Conservation (phyloP, 2,113 vertebrate species). For the Drymodes brunneopygia region DNA sequence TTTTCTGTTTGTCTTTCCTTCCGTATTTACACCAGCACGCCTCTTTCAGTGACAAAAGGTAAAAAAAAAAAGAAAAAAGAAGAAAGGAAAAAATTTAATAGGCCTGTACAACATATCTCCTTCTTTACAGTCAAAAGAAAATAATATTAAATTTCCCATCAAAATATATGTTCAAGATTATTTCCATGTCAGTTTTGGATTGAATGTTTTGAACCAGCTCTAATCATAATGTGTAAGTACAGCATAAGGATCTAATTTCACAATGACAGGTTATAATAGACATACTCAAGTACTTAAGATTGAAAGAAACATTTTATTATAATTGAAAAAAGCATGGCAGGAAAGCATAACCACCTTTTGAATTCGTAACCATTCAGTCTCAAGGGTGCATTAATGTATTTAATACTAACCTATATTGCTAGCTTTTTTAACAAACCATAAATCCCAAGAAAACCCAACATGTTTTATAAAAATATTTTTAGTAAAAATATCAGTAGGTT, state of each 20-base stretch:
- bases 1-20: not conserved
- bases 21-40: not conserved
- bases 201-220: not conserved
- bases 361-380: not conserved
- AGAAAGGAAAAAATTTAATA: not conserved
- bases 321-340: not conserved
- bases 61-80: not conserved
- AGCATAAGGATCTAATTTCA: conserved; percentile 12
- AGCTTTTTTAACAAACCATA: not conserved
- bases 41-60: not conserved
- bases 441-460: not conserved
- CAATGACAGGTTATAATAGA: conserved; percentile 22
- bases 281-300: not conserved
- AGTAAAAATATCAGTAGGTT: not conserved
- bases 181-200: not conserved
- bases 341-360: not conserved
- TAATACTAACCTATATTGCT: not conserved
- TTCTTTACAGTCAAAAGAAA: not conserved
- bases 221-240: not conserved
- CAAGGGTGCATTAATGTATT: not conserved
- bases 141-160: not conserved
- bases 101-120: not conserved
- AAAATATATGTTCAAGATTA: not conserved
- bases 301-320: conserved; percentile 33
- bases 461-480: not conserved